phyloP scores from a whole-genome alignment of 2,113 vertebrate species.

The Junco hyemalis region DNA sequence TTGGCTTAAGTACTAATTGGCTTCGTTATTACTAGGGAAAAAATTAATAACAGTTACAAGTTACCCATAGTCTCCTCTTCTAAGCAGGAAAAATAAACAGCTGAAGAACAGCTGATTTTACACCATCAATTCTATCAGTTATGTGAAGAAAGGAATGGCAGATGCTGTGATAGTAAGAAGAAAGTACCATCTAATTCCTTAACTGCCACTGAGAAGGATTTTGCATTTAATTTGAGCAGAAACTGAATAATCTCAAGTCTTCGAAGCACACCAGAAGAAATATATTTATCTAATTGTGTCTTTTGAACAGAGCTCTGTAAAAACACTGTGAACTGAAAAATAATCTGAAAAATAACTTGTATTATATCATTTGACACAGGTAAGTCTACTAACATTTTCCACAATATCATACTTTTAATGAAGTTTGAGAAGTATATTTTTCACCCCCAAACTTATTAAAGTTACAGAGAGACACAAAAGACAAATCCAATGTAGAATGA shows the following conservation, averaged over 20 bases:
- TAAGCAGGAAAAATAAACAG: not conserved
- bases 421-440: not conserved
- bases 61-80: not conserved
- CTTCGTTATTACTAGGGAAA: not conserved
- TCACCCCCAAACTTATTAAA: not conserved
- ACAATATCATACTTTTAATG: not conserved
- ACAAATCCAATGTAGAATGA: not conserved
- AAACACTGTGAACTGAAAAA: constrained; percentile 1
- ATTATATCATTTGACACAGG: not conserved
- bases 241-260: constrained; percentile 19
- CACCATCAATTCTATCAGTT: not conserved
- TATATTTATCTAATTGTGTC: not conserved
- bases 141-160: not conserved
- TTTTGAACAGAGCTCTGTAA: not conserved
- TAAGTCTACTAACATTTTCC: not conserved
- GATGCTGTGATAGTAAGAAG: not conserved
- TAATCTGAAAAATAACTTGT: not conserved
- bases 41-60: not conserved
- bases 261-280: not conserved
- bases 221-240: constrained; percentile 27
- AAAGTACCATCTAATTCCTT: not conserved
- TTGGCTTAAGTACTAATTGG: not conserved
- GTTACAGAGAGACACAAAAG: not conserved
- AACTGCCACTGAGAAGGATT: not conserved
- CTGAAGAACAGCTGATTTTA: not conserved